These are phyloP conservation scores for Pteropus rufus DNA, from an alignment of 2,797 vertebrate genomes.

Conservation along the genomic window DNA sequence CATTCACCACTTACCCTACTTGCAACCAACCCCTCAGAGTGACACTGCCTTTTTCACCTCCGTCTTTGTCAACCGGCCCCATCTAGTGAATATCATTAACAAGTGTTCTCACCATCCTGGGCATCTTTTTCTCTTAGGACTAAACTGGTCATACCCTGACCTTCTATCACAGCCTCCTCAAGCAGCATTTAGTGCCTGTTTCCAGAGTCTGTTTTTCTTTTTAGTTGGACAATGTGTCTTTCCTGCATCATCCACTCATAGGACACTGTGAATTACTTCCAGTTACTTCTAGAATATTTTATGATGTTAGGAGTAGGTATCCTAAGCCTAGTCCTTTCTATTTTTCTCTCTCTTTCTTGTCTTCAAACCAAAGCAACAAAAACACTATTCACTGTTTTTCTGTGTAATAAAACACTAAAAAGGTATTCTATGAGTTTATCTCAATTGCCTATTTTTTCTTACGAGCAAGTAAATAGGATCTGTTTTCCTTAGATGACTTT, in stretches of 20 bases:
- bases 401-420: background rate
- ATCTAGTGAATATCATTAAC: conserved; percentile 16
- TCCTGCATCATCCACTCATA: rapidly evolving
- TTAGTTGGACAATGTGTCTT: rapidly evolving
- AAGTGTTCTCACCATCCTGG: background rate
- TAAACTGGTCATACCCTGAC: background rate
- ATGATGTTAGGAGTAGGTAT: rapidly evolving
- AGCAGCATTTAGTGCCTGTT: rapidly evolving
- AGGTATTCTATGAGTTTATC: rapidly evolving
- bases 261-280: rapidly evolving
- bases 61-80: conserved; percentile 51
- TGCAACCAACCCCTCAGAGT: conserved; percentile 49
- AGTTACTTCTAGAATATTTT: too few relatives aligned
- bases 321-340: background rate
- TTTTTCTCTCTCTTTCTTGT: background rate
- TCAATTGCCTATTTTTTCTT: rapidly evolving
- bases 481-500: background rate
- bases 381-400: background rate
- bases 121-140: background rate
- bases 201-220: background rate
- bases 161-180: background rate
- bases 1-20: conserved; percentile 58
- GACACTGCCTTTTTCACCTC: conserved; percentile 43
- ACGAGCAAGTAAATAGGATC: background rate
- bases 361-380: background rate